Evolutionary conservation across 1,140 invertebrate genomes (phyloP).

Genomic region (Drosophila varians): DNA sequence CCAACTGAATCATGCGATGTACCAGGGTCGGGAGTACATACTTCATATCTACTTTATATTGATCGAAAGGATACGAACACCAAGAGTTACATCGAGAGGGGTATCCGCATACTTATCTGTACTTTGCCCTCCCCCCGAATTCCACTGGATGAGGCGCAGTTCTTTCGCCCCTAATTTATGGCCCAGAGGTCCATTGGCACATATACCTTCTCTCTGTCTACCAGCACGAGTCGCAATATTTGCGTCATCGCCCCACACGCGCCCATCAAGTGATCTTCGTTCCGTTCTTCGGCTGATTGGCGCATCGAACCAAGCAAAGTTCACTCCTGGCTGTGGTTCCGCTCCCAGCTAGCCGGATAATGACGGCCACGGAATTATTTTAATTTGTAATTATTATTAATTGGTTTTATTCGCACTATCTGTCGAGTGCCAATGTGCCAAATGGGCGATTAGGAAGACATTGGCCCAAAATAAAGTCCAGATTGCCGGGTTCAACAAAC

Average conservation of each 20-base stretch:
- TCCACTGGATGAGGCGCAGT: neutral
- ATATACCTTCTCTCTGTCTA: slow-evolving; percentile 19
- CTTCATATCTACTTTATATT: no score
- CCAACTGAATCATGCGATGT: slow-evolving; percentile 24
- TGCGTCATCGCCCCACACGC: slow-evolving; percentile 70
- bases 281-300: slow-evolving; percentile 49
- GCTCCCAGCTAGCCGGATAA: slow-evolving; percentile 3
- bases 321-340: slow-evolving; percentile 25
- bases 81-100: no score
- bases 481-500: slow-evolving; percentile 9
- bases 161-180: slow-evolving; percentile 32
- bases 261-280: slow-evolving; percentile 68
- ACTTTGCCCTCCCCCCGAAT: neutral
- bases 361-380: slow-evolving; percentile 36
- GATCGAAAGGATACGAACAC: no score
- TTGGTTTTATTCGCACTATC: slow-evolving; percentile 9
- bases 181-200: slow-evolving; percentile 7
- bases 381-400: slow-evolving; percentile 43
- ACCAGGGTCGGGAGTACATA: neutral
- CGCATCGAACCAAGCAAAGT: slow-evolving; percentile 53
- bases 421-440: neutral
- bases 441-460: slow-evolving; percentile 5
- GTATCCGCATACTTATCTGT: no score
- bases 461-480: neutral
- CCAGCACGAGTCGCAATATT: slow-evolving; percentile 52